A percentile compares a stretch with the other conserved stretches of the same genome.
These are phyloP conservation scores for Eustalomyia histrio DNA, from an alignment of 2,888 invertebrate genomes.

Conservation along the genomic window DNA sequence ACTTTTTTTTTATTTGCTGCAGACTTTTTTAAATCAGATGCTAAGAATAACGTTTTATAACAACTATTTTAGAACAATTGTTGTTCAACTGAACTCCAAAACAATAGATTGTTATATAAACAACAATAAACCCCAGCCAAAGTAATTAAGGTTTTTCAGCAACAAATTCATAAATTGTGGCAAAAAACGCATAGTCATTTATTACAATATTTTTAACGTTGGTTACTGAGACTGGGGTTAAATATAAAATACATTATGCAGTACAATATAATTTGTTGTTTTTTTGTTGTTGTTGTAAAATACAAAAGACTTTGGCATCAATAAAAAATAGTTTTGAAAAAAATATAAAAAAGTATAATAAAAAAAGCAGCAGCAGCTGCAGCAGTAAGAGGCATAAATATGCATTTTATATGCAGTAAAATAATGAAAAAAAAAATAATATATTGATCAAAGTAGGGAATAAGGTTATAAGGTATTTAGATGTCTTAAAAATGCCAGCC, in stretches of 20 bases:
- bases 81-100: neutral
- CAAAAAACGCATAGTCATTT: conserved; percentile 2
- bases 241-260: neutral
- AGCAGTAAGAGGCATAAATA: neutral
- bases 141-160: conserved; percentile 3
- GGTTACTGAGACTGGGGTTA: neutral
- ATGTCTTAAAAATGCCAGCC: neutral
- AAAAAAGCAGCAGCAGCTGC: neutral
- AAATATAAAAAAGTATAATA: neutral
- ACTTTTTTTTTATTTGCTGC: neutral
- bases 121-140: conserved; percentile 4
- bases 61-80: conserved; percentile 1
- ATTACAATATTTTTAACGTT: neutral
- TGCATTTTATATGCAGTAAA: neutral
- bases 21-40: conserved; percentile 22
- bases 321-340: neutral
- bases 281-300: neutral
- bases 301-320: neutral
- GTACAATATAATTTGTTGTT: neutral
- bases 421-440: no score
- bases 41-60: conserved; percentile 1
- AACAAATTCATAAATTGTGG: conserved; percentile 4
- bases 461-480: neutral
- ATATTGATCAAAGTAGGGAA: neutral
- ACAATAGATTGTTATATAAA: neutral